A percentile compares a stretch with the other conserved stretches of the same genome.
Conservation (phyloP, 2,888 invertebrate genomes). For the Drosophila ochracea region DNA sequence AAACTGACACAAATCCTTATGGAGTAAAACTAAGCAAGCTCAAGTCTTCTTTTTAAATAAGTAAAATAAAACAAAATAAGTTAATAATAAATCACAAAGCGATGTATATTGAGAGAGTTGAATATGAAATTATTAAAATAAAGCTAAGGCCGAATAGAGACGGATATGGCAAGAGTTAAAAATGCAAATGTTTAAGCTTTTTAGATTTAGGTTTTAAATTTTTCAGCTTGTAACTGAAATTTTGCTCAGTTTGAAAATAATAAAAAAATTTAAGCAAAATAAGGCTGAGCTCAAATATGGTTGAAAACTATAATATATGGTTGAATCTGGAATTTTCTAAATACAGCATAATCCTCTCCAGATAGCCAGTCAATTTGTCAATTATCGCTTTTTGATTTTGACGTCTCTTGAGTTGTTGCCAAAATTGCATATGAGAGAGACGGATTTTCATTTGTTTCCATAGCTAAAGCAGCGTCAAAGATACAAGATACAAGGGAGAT, state of each 20-base stretch:
- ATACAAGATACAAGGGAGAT: conserved; percentile 4
- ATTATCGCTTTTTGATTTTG: conserved; percentile 71
- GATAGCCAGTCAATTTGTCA: conserved; percentile 52
- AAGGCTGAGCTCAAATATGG: background rate
- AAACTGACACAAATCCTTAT: background rate
- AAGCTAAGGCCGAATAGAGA: background rate
- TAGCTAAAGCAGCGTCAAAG: conserved; percentile 4
- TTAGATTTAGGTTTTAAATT: too few relatives aligned
- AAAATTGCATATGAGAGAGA: conserved; percentile 21
- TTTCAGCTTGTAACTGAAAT: background rate
- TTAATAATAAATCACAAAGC: background rate
- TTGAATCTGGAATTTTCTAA: background rate
- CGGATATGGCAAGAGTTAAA: background rate
- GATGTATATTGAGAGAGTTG: background rate
- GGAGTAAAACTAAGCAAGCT: background rate
- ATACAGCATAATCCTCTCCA: background rate
- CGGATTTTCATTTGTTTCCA: conserved; percentile 26
- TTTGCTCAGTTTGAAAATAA: background rate
- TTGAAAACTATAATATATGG: background rate
- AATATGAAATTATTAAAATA: background rate
- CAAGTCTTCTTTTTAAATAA: background rate
- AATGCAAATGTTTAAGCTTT: background rate
- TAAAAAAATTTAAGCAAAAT: background rate
- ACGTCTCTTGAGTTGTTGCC: conserved; percentile 27
- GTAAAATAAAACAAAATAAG: background rate